Evolutionary conservation across 2,888 invertebrate species (phyloP).

Genomic region (Drosophila prolongata): DNA sequence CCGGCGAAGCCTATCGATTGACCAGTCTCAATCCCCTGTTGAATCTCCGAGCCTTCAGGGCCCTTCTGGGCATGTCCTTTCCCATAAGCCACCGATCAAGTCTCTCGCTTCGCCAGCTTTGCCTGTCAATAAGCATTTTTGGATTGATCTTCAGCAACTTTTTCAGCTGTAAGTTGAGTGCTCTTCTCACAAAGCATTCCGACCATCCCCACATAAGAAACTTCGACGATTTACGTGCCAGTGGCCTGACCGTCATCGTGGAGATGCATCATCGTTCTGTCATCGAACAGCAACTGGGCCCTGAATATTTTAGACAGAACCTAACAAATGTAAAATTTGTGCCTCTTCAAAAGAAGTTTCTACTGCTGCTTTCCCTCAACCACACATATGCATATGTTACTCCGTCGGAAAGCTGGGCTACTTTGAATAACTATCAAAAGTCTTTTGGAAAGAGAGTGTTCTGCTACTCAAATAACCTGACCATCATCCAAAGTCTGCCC

Average conservation of each 20-base stretch:
- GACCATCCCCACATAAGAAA: constrained; percentile 8
- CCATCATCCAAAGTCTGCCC: background rate
- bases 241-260: constrained; percentile 7
- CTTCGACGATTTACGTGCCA: constrained; percentile 23
- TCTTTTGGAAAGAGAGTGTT: background rate
- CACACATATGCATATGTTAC: background rate
- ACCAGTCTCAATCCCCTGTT: background rate
- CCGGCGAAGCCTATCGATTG: background rate
- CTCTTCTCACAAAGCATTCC: constrained; percentile 33
- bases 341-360: too few relatives aligned
- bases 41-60: constrained; percentile 25
- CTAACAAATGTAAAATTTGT: background rate
- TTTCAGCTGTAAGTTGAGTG: constrained; percentile 41
- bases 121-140: constrained; percentile 38
- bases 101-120: constrained; percentile 18
- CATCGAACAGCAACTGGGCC: too few relatives aligned
- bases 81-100: background rate
- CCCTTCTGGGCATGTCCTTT: constrained; percentile 37
- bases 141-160: constrained; percentile 34
- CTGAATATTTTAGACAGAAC: background rate
- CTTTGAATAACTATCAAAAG: background rate
- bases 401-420: background rate
- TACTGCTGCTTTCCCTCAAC: background rate
- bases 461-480: background rate
- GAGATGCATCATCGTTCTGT: too few relatives aligned